Percentiles rank a stretch among this genome's conserved stretches.
These are phyloP conservation scores for Temnothorax rugatulus DNA, from an alignment of 2,888 invertebrate species.

Conservation along the genomic window DNA sequence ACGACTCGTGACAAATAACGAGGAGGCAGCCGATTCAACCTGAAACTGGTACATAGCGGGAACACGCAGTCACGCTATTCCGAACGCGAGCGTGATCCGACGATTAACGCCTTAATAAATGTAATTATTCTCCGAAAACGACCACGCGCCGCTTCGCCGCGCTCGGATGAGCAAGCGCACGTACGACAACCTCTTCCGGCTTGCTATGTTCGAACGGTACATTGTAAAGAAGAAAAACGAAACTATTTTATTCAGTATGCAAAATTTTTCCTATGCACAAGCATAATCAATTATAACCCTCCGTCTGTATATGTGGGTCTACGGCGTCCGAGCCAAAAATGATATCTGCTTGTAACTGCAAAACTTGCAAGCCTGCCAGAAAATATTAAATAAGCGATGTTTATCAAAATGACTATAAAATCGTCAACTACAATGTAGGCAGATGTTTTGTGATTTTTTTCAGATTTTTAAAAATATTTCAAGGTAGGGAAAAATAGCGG, in stretches of 20 bases:
- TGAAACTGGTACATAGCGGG: constrained; percentile 14
- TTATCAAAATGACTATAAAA: too few relatives aligned
- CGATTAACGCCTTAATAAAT: constrained; percentile 28
- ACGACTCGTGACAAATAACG: background rate
- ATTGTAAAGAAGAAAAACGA: background rate
- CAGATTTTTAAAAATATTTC: too few relatives aligned
- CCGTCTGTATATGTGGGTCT: too few relatives aligned
- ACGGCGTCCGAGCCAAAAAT: too few relatives aligned
- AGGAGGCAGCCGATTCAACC: background rate
- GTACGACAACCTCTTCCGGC: background rate
- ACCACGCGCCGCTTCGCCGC: background rate
- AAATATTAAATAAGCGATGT: too few relatives aligned
- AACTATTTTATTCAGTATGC: background rate
- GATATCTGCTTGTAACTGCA: too few relatives aligned
- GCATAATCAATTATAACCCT: background rate
- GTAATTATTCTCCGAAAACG: constrained; percentile 16
- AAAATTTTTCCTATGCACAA: background rate
- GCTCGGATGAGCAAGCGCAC: background rate
- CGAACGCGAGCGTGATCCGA: background rate
- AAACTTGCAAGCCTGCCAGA: too few relatives aligned
- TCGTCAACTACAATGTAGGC: too few relatives aligned
- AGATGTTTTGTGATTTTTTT: too few relatives aligned
- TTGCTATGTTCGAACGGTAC: background rate
- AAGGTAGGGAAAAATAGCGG: too few relatives aligned
- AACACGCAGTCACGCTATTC: background rate